phyloP scores from a whole-genome alignment of 2,113 vertebrate genomes.

The Corythornis cristatus region DNA sequence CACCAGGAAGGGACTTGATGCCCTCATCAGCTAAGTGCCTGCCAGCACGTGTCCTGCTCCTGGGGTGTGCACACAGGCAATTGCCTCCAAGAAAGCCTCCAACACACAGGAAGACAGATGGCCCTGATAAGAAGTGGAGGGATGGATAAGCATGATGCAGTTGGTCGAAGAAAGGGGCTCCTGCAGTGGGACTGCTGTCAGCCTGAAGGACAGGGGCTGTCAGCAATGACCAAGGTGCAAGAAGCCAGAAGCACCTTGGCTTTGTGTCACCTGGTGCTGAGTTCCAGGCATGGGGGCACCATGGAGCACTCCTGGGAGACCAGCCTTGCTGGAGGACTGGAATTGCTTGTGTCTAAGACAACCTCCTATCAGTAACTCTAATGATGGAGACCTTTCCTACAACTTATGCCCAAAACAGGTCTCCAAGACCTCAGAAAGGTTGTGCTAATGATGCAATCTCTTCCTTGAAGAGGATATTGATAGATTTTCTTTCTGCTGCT shows the following conservation, averaged over 20 bases:
- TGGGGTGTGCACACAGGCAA: neutral
- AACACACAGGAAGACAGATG: neutral
- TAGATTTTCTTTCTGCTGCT: neutral
- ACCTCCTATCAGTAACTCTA: neutral
- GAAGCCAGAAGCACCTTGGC: neutral
- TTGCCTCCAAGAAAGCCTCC: neutral
- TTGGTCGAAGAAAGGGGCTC: neutral
- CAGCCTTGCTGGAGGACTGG: neutral
- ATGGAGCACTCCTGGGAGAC: neutral
- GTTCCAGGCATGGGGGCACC: rapidly evolving
- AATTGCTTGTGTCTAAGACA: rapidly evolving
- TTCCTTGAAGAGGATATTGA: neutral
- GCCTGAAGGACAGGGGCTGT: neutral
- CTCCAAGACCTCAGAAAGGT: neutral
- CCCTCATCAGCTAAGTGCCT: neutral
- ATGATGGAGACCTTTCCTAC: neutral
- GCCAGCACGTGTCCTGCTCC: rapidly evolving
- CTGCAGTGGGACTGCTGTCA: neutral
- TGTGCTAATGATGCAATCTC: neutral
- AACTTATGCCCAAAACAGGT: neutral
- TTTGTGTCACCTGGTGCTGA: neutral
- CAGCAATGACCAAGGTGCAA: neutral
- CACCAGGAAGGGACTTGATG: neutral
- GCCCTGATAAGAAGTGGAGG: neutral
- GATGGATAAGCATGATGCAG: neutral